Base-by-base conservation (phyloP, 2,113 vertebrate genomes). In the Triplophysa tibetana region DNA sequence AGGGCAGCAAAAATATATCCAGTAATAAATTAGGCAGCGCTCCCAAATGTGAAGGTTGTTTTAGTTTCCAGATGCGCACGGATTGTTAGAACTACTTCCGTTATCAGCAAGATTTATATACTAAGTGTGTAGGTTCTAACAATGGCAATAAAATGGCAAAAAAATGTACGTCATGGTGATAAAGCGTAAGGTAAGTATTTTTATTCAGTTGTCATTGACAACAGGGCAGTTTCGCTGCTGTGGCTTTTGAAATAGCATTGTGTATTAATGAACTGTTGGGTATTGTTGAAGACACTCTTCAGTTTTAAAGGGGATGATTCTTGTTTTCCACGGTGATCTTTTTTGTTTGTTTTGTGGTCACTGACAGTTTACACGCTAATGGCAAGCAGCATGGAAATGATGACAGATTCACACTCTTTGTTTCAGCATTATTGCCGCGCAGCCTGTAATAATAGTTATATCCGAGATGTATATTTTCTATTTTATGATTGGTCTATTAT, bases 21-120 rank as follows among this genome's bases (percentile, higher is more conserved):
- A 16, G 48, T 16, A 50, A 87, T 89, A 38, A 38, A 38, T 89
- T 8, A 50, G 45, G 14, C 21, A 69, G 12, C 43, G 24, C 41
- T 58, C 12, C 54, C 33, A 60, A 8, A 38, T 43, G 33, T 16
- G 33, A 74, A 61, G 70, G 70, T 5, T 70, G 65, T 68, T 21
- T 9, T 24, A 58, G 69, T 19, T 33, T 16, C 41, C 17, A n/a
- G 69, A 19, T 70, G 54, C 17, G 10, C 6, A 12, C 7, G 24
- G 24, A n/a, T 17, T 38, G 26, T 6, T 33, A 13, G 56, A 70
- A 56, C 29, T 12, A 33, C 26, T 70, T 56, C 33, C 26, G 11
- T 2, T 38, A 13, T 56, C 50, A 17, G 66, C 13, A 26, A 52
- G 5, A 72, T 48, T 23, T 54, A 17, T 45, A 16, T 52, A 41